phyloP scores from a whole-genome alignment of 1,140 invertebrate species.

The Platorchestia sp. region DNA sequence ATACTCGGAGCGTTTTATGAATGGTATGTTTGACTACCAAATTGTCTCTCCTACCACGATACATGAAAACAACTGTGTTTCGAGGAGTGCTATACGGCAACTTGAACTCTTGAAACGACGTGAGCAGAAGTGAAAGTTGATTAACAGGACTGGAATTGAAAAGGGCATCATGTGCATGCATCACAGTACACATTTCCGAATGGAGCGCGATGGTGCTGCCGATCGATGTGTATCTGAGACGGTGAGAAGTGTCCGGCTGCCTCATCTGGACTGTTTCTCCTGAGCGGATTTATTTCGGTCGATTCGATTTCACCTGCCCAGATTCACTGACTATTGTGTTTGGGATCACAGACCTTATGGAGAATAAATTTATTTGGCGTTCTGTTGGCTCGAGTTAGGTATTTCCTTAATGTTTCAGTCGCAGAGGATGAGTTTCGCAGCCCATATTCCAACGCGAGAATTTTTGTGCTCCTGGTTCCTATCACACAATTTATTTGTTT shows the following conservation, averaged over 20 bases:
- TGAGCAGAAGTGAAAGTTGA: no score
- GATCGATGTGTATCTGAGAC: not conserved
- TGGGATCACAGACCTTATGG: not conserved
- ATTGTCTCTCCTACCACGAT: no score
- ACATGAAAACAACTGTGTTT: no score
- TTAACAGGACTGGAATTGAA: no score
- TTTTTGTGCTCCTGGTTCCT: not conserved
- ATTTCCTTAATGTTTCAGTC: not conserved
- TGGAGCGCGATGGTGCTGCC: not conserved
- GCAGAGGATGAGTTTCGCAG: not conserved
- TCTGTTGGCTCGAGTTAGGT: not conserved
- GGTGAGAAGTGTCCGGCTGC: not conserved
- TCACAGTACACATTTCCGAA: no score
- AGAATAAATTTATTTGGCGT: not conserved
- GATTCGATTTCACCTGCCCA: not conserved
- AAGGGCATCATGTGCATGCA: no score
- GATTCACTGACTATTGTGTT: not conserved
- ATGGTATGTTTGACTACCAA: no score
- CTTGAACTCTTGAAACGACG: no score
- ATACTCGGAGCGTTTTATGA: no score
- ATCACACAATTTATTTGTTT: not conserved
- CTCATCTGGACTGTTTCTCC: not conserved
- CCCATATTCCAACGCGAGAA: not conserved
- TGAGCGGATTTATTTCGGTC: not conserved
- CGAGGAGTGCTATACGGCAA: no score